Conservation (phyloP, 2,113 vertebrate genomes). For the Tachycineta bicolor region DNA sequence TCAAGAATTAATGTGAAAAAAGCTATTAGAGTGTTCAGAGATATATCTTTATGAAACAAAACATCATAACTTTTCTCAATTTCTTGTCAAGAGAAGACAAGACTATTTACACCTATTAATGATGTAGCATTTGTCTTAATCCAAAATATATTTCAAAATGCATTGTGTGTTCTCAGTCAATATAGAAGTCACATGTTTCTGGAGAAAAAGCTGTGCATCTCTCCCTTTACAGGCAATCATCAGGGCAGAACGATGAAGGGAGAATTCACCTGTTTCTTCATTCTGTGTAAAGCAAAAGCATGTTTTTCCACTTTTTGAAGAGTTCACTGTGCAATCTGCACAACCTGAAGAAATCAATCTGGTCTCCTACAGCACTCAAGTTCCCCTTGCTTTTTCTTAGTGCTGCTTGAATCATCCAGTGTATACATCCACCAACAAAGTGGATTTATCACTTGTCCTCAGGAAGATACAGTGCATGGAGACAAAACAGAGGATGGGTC, state of each 20-base stretch:
- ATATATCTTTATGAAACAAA: not conserved
- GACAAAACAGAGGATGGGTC: not conserved
- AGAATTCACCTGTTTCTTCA: not conserved
- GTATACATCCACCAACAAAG: not conserved
- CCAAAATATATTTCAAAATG: not conserved
- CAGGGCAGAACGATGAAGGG: not conserved
- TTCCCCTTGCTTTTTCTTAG: not conserved
- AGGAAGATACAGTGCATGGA: not conserved
- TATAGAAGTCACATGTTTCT: not conserved
- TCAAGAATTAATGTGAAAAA: not conserved
- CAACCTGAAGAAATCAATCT: not conserved
- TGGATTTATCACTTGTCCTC: not conserved
- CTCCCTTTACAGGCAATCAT: not conserved
- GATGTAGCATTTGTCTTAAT: not conserved
- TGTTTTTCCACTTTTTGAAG: not conserved
- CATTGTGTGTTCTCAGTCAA: not conserved
- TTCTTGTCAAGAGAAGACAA: not conserved
- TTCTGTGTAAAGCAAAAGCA: not conserved
- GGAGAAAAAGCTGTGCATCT: not conserved
- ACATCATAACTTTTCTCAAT: not conserved
- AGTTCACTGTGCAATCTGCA: not conserved
- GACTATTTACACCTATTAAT: not conserved
- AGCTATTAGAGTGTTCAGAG: not conserved
- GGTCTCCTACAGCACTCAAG: not conserved
- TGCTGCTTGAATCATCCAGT: not conserved